phyloP scores from a whole-genome alignment of 2,888 invertebrate genomes.

The Agrotis clavis region DNA sequence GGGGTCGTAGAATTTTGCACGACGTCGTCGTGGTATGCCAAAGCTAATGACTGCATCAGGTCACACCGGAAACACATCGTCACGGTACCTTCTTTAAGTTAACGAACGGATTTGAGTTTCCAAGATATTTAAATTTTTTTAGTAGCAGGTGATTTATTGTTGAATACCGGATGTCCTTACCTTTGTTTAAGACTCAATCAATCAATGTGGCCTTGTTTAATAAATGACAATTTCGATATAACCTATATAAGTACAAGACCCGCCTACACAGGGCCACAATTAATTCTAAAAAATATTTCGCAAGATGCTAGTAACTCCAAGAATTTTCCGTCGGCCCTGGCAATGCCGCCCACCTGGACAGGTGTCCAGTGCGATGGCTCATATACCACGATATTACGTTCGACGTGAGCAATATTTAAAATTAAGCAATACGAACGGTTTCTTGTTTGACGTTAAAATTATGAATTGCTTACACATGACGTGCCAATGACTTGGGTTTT shows the following conservation, averaged over 20 bases:
- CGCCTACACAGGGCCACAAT: slow-evolving; percentile 59
- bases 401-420: slow-evolving; percentile 74
- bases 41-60: slow-evolving; percentile 81
- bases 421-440: slow-evolving; percentile 61
- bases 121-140: background rate
- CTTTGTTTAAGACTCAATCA: slow-evolving; percentile 20
- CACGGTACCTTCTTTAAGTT: slow-evolving; percentile 52
- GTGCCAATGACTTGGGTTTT: slow-evolving; percentile 41
- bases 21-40: slow-evolving; percentile 84
- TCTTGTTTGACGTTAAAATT: slow-evolving; percentile 38
- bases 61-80: slow-evolving; percentile 81
- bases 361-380: slow-evolving; percentile 82
- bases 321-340: slow-evolving; percentile 78
- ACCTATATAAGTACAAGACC: slow-evolving; percentile 43
- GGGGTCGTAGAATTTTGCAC: slow-evolving; percentile 90
- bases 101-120: slow-evolving; percentile 9
- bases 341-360: slow-evolving; percentile 84
- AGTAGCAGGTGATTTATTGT: slow-evolving; percentile 24
- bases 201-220: slow-evolving; percentile 33
- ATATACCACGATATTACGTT: slow-evolving; percentile 74
- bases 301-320: slow-evolving; percentile 70
- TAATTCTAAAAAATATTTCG: slow-evolving; percentile 70
- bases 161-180: slow-evolving; percentile 12
- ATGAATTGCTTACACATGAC: slow-evolving; percentile 50
- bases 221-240: slow-evolving; percentile 37